Evolutionary conservation across 2,888 invertebrate species (phyloP).

Genomic region (Melanostoma mellinum): DNA sequence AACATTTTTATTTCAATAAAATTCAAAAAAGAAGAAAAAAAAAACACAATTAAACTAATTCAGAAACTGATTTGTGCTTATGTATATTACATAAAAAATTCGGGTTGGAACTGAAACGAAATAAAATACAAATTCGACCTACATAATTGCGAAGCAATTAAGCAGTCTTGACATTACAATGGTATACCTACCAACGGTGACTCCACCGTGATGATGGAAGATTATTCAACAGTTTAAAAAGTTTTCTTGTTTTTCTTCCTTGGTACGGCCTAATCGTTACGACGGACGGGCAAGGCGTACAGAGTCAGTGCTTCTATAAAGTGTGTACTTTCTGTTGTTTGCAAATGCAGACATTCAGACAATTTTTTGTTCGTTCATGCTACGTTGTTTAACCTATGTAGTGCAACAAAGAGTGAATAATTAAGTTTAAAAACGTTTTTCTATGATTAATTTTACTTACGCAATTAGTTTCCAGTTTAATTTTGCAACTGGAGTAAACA

Average conservation of each 20-base stretch:
- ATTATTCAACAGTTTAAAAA: slow-evolving; percentile 62
- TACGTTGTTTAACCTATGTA: slow-evolving; percentile 25
- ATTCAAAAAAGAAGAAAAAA: background rate
- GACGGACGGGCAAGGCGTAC: slow-evolving; percentile 23
- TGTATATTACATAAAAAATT: slow-evolving; percentile 60
- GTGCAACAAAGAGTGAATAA: slow-evolving; percentile 64
- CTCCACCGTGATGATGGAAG: slow-evolving; percentile 25
- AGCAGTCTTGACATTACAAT: slow-evolving; percentile 64
- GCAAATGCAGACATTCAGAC: slow-evolving; percentile 17
- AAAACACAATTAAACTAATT: slow-evolving; percentile 34
- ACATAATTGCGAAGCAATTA: slow-evolving; percentile 65
- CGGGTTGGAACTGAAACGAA: slow-evolving; percentile 16
- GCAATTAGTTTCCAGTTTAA: slow-evolving; percentile 44
- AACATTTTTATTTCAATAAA: slow-evolving; percentile 8
- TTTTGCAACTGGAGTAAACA: slow-evolving; percentile 37
- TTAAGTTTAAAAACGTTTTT: slow-evolving; percentile 50
- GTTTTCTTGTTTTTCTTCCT: slow-evolving; percentile 56
- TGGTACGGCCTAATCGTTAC: slow-evolving; percentile 33
- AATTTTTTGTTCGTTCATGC: slow-evolving; percentile 11
- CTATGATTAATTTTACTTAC: slow-evolving; percentile 50
- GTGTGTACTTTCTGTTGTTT: slow-evolving; percentile 48
- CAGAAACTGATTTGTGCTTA: slow-evolving; percentile 50
- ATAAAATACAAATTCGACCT: slow-evolving; percentile 57
- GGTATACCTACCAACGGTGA: slow-evolving; percentile 10
- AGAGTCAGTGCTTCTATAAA: slow-evolving; percentile 46